Percentiles rank a stretch among this genome's conserved stretches.
phyloP scores from a whole-genome alignment of 1,140 invertebrate species.

The Caenorhabditis briggsae region DNA sequence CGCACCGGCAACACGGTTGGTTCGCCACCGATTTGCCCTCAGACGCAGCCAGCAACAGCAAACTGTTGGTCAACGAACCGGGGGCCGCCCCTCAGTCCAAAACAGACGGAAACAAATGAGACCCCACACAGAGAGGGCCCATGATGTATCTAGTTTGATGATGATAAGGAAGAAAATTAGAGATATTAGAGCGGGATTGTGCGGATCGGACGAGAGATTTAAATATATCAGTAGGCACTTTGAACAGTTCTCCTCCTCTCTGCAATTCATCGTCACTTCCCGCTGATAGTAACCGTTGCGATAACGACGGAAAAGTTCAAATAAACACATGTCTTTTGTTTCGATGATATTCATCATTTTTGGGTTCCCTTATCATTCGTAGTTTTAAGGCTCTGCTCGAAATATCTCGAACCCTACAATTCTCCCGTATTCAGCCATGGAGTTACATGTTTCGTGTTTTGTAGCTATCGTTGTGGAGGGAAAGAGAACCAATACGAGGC shows the following conservation, averaged over 20 bases:
- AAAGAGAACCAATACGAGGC: not conserved
- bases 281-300: slow-evolving; percentile 9
- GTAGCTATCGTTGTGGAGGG: not conserved
- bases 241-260: not conserved
- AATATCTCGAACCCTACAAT: not conserved
- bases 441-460: slow-evolving; percentile 36
- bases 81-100: not conserved
- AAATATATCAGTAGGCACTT: slow-evolving; percentile 8
- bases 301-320: slow-evolving; percentile 25
- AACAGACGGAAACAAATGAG: not conserved
- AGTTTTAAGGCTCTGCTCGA: not conserved
- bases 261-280: not conserved
- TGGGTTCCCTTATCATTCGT: not conserved
- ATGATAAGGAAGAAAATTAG: not conserved
- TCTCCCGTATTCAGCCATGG: not conserved
- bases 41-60: slow-evolving; percentile 17
- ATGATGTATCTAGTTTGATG: slow-evolving; percentile 16
- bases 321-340: not conserved
- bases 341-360: not conserved
- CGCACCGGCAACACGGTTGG: slow-evolving; percentile 1
- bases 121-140: not conserved
- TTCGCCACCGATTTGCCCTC: slow-evolving; percentile 31
- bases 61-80: slow-evolving; percentile 36
- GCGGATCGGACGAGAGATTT: not conserved
- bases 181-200: not conserved